Evolutionary conservation across 2,888 invertebrate species (phyloP).

Genomic region (Brachyptera risi): DNA sequence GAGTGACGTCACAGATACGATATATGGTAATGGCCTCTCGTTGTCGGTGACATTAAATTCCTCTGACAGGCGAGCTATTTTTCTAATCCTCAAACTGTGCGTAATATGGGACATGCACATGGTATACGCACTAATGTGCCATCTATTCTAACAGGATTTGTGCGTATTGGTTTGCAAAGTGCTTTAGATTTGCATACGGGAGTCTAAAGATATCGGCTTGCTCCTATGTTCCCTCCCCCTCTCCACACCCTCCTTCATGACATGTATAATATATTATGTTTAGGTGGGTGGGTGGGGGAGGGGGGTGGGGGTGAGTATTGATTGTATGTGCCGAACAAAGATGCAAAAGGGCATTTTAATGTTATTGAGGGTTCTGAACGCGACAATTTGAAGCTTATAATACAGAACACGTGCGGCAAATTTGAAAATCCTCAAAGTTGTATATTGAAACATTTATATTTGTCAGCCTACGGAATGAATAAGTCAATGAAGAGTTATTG

Average conservation of each 20-base stretch:
- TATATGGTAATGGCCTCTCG: slow-evolving; percentile 27
- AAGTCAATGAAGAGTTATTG: too few species aligned
- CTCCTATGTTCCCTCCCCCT: background rate
- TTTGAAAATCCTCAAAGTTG: too few species aligned
- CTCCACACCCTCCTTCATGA: background rate
- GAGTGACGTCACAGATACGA: slow-evolving; percentile 24
- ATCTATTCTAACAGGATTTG: background rate
- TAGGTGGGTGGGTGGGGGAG: too few species aligned
- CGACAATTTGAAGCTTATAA: too few species aligned
- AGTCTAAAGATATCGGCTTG: background rate
- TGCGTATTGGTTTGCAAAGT: slow-evolving; percentile 19
- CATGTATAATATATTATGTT: too few species aligned
- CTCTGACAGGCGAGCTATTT: slow-evolving; percentile 30
- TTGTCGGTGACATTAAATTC: slow-evolving; percentile 28
- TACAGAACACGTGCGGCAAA: too few species aligned
- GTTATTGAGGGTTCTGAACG: too few species aligned
- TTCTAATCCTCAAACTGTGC: slow-evolving; percentile 23
- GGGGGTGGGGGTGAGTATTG: too few species aligned
- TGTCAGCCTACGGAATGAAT: too few species aligned
- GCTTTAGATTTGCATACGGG: slow-evolving; percentile 24
- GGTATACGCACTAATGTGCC: slow-evolving; percentile 1
- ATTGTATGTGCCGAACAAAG: too few species aligned
- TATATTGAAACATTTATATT: too few species aligned
- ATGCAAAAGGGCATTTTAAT: too few species aligned
- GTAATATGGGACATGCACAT: background rate